Percentiles rank a stretch among this genome's conserved stretches.
phyloP scores from a whole-genome alignment of 2,797 vertebrate species.

The Microctenopoma lineatum region DNA sequence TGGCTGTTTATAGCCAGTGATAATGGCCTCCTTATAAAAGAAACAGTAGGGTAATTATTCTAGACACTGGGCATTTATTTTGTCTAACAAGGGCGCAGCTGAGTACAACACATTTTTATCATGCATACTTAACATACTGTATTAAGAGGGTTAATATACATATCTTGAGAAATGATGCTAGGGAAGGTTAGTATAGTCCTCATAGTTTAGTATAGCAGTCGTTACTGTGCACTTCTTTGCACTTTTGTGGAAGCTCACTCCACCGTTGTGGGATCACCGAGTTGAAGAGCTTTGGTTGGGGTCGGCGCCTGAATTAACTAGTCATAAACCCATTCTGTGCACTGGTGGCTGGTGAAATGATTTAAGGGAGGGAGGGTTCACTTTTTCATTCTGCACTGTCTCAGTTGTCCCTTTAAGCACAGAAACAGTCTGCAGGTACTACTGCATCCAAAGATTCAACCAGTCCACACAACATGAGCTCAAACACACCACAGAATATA shows the following conservation, averaged over 20 bases:
- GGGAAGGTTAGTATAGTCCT: background rate
- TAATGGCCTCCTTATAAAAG: constrained; percentile 84
- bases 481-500: no score
- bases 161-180: background rate
- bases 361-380: no score
- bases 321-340: background rate
- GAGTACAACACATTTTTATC: background rate
- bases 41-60: constrained; percentile 78
- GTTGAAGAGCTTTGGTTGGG: no score
- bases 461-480: no score
- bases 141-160: background rate
- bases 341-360: no score
- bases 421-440: no score
- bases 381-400: no score
- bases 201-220: background rate
- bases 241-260: background rate
- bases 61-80: constrained; percentile 45
- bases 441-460: no score
- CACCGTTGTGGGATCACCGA: no score
- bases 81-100: constrained; percentile 21
- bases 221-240: background rate
- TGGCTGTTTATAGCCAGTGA: constrained; percentile 84
- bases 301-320: background rate
- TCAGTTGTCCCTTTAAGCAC: no score
- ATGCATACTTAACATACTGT: background rate